phyloP scores from a whole-genome alignment of 2,113 vertebrate species.

The Pterocles orientalis region DNA sequence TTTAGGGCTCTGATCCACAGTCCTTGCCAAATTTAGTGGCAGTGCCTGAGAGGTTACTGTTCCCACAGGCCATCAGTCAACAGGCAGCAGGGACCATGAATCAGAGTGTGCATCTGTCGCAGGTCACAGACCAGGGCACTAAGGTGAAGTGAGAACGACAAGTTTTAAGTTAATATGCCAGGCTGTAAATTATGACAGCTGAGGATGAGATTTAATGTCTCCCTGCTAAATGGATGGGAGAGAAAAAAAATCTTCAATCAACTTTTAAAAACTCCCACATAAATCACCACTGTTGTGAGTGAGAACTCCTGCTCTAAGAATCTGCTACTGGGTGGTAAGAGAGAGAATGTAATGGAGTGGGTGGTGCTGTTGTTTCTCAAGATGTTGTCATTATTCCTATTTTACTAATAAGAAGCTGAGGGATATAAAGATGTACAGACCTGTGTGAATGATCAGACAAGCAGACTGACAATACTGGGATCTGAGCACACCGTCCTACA shows the following conservation, averaged over 20 bases:
- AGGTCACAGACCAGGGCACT: not conserved
- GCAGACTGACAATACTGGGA: not conserved
- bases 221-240: not conserved
- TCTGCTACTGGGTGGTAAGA: not conserved
- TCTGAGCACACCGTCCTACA: not conserved
- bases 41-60: not conserved
- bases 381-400: not conserved
- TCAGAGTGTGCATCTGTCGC: not conserved
- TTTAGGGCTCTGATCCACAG: not conserved
- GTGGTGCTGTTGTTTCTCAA: not conserved
- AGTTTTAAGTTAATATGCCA: not conserved
- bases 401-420: not conserved
- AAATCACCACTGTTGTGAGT: not conserved
- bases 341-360: not conserved
- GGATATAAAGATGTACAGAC: not conserved
- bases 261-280: not conserved
- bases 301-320: not conserved
- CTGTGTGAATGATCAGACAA: not conserved
- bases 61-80: not conserved
- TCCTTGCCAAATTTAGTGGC: not conserved
- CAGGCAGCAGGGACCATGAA: not conserved
- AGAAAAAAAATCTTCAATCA: not conserved
- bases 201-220: not conserved
- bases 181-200: not conserved
- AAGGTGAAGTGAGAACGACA: not conserved